These are phyloP conservation scores for Ophion slaviceki DNA, from an alignment of 2,888 invertebrate genomes.

Conservation along the genomic window DNA sequence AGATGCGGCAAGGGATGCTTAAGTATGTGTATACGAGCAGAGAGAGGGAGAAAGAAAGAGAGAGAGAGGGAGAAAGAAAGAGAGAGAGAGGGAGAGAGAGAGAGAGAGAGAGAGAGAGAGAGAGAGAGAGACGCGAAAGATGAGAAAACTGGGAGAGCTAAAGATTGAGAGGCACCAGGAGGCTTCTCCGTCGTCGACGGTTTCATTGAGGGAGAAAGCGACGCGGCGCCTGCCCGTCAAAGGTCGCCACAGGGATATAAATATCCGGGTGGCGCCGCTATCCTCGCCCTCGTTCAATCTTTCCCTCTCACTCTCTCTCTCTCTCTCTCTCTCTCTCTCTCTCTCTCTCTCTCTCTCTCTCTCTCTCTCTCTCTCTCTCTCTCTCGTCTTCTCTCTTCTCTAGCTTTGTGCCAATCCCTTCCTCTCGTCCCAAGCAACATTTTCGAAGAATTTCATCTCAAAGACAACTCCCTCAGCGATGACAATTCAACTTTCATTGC, in stretches of 20 bases:
- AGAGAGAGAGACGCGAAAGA: constrained; percentile 28
- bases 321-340: background rate
- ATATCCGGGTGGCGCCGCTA: constrained; percentile 76
- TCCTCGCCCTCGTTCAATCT: constrained; percentile 60
- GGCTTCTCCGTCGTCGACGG: constrained; percentile 64
- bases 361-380: background rate
- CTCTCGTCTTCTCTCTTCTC: background rate
- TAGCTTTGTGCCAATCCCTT: background rate
- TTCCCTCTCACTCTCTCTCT: background rate
- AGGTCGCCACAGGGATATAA: constrained; percentile 77
- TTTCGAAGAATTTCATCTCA: too few species aligned
- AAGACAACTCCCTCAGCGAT: too few species aligned
- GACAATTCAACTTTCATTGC: too few species aligned
- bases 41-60: background rate
- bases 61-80: too few species aligned
- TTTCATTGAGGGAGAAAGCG: constrained; percentile 69
- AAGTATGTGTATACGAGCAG: background rate
- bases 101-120: too few species aligned
- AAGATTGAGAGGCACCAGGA: constrained; percentile 45
- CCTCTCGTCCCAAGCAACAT: background rate
- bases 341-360: constrained; percentile 6
- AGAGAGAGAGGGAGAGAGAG: background rate
- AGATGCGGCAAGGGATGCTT: background rate
- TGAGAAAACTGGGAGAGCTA: constrained; percentile 43
- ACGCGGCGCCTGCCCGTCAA: constrained; percentile 73